Base-by-base conservation (phyloP, 2,888 invertebrate genomes). In the Caenorhabditis sinica region DNA sequence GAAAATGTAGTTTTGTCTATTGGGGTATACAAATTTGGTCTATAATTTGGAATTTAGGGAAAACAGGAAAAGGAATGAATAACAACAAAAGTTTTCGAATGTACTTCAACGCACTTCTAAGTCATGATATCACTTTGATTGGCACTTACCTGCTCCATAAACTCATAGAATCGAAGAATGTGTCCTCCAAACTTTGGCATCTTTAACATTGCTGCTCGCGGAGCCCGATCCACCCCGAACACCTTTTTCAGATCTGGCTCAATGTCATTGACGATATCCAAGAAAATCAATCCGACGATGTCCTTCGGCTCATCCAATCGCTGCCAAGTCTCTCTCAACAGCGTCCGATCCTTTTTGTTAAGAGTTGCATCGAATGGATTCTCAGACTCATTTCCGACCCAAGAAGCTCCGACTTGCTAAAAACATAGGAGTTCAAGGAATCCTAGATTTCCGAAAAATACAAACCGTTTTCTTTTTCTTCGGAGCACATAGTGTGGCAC, bases 131-230 rank as follows among this genome's bases (percentile, higher is more conserved):
- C 40, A 49, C n/a, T n/a, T n/a, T 0, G 49, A n/a, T 49, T 2
- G 2, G 3, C 9, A 28, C 28, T 40, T 36, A 91, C 91, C 87
- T 92, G 92, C 71, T 92, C 92, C 49, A 92, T 66, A 30, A 92
- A 88, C 60, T 92, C 92, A 11, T 91, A 86, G 71, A 91, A 89
- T 28, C 92, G 51, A 13, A 90, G 87, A n/a, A 91, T 87, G 63
- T 92, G 92, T 1, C 92, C 92, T 4, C 92, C 92, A 23, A 92
- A 86, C 49, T 92, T 92, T 5, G 92, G 92, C 92, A 92, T 92
- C 79, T 91, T 91, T 17, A 90, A 82, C 91, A 91, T 90, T 4
- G 87, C 84, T 15, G 89, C 89, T 77, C 90, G 90, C 8, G 92
- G 92, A 40, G 89, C 92, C 28, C 92, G 85, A 45, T 92, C 92